Evolutionary conservation across 2,797 vertebrate genomes (phyloP), one percentile per base, ranked within the genome.

Genomic region (Hoplostethus mediterraneus): DNA sequence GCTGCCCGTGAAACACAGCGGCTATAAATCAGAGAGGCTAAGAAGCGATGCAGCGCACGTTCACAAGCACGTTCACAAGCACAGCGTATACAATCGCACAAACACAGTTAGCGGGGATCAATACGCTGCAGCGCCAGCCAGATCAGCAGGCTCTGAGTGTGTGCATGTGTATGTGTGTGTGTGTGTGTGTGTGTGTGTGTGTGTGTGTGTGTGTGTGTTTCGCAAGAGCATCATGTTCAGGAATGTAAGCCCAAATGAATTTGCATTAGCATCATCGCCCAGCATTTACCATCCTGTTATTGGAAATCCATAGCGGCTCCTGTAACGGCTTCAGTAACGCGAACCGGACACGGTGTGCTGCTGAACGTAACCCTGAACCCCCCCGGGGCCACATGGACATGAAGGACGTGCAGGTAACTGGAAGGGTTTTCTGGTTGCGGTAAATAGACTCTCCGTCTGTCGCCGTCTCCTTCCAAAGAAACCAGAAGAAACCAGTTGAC

Each of bases 11-110:
- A 78, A 83, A 82, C 59, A 21, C 28, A 64, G 78, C 65, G n/a
- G 79, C 62, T 54, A 78, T 86, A 83, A 85, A 85, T 91, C 85
- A 84, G 71, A 83, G 71, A 77, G 61, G 57, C 45, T 77, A 77
- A 88, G 75, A 81, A 74, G 73, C 45, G 25, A 68, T 1, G 52
- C 52, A 13, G 12, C 52, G 30, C 28, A 21, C 21, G 8, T 30
- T 49, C 40, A 38, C 38, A 38, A 38, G 30, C 28, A 21, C 21
- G 8, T 30, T 49, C 40, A 38, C 38, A 38, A 38, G 6, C 31
- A 30, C 52, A 49, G 33, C 52, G 48, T 21, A 12, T 7, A 73
- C 81, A 73, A 47, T 42, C 59, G 1, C 71, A 80, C 63, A 63
- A 40, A 40, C 38, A 40, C 38, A 40, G 38, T 40, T 40, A 40